These are phyloP conservation scores for Xenus cinereus DNA, from an alignment of 2,113 vertebrate species.

Conservation along the genomic window DNA sequence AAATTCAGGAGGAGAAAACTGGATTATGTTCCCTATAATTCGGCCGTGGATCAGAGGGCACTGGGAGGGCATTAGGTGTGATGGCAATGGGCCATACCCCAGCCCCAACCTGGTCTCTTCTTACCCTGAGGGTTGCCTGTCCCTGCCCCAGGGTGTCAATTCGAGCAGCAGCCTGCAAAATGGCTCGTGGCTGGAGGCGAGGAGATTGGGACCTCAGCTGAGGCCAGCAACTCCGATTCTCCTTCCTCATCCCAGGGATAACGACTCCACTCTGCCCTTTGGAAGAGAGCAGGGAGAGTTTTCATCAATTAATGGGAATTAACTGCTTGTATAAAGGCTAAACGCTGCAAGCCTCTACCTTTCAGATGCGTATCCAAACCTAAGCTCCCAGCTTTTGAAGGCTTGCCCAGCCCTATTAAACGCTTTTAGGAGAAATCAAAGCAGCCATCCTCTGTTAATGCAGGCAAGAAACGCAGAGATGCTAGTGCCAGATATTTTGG, in stretches of 20 bases:
- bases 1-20: background rate
- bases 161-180: background rate
- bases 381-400: background rate
- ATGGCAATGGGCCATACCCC: background rate
- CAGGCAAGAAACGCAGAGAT: background rate
- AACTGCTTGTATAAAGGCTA: background rate
- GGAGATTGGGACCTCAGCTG: background rate
- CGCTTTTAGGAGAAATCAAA: background rate
- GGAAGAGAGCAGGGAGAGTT: background rate
- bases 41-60: background rate
- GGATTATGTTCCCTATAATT: background rate
- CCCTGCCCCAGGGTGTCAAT: background rate
- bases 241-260: background rate
- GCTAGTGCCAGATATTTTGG: conserved; percentile 7
- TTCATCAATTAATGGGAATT: background rate
- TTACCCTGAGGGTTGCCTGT: background rate
- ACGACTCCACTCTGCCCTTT: background rate
- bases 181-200: fast-evolving
- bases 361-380: background rate
- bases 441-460: background rate
- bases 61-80: background rate
- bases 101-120: background rate
- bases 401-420: background rate
- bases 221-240: background rate
- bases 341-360: background rate